Evolutionary conservation across 1,140 invertebrate genomes (phyloP).

Genomic region (Epicauta chinensis): DNA sequence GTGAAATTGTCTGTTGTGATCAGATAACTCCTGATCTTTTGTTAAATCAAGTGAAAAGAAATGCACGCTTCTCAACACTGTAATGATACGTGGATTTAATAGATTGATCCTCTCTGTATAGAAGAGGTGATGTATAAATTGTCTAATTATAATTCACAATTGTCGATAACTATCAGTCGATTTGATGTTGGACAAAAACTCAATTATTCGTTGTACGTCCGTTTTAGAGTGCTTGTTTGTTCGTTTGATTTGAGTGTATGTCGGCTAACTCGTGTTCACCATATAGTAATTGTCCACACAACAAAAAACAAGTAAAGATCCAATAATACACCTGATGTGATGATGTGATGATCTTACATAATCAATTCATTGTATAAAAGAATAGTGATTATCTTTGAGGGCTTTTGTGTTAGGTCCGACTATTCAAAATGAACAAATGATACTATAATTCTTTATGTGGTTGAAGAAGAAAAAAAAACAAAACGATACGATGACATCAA

Average conservation of each 20-base stretch:
- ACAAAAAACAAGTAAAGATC: not conserved
- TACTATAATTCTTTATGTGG: conserved; percentile 8
- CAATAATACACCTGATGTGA: not conserved
- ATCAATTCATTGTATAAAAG: conserved; percentile 29
- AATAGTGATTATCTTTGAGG: conserved; percentile 24
- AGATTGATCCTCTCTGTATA: not conserved
- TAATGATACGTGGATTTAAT: too few species aligned
- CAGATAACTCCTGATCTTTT: too few species aligned
- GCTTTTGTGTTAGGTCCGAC: conserved; percentile 14
- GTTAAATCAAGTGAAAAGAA: too few species aligned
- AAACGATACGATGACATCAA: conserved; percentile 6
- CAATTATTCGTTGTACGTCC: too few species aligned
- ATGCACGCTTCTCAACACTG: too few species aligned
- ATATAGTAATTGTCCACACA: too few species aligned
- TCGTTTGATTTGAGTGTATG: too few species aligned
- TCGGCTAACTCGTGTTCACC: not conserved
- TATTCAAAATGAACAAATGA: conserved; percentile 12
- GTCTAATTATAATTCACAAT: conserved; percentile 14
- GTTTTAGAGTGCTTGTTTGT: too few species aligned
- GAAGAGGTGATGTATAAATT: conserved; percentile 13
- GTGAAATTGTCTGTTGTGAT: too few species aligned
- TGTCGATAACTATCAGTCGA: conserved; percentile 13
- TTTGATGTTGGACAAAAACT: conserved; percentile 12
- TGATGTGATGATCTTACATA: conserved; percentile 23
- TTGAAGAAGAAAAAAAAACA: too few species aligned